Evolutionary conservation across 2,797 vertebrate genomes (phyloP), one percentile per base, ranked within the genome.

Genomic region (Catharus ustulatus): DNA sequence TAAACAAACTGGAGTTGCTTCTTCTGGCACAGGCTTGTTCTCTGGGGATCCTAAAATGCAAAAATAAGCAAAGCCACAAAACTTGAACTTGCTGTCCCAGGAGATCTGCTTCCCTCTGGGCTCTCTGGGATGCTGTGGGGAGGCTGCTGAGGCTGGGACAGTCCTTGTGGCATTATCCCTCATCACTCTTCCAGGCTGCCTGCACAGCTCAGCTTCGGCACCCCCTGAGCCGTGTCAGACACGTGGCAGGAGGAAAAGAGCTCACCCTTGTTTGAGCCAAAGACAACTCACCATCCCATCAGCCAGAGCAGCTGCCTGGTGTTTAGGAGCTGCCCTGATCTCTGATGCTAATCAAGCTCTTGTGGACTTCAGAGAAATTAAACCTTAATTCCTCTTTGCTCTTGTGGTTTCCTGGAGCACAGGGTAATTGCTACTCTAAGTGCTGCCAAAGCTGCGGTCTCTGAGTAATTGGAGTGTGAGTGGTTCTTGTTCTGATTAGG

Each of bases 351-450:
- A 84, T 59, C 5, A 4, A 76, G 88, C 80, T 81, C 61, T 71
- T 46, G 57, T 34, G 86, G 76, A 76, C 90, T 84, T 91, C 11
- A 32, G 88, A 94, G 90, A 87, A 89, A 92, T 71, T 78, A 82
- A 95, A 87, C 63, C 45, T 54, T 85, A 71, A 93, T 87, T 94
- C 92, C 88, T 85, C 48, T 67, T 88, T 62, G 88, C 90, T 91
- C 74, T 87, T 81, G 88, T n/a, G 90, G 96, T 93, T 97, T 95
- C 95, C 94, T 90, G 92, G 93, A 94, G 93, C 91, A 78, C 51
- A 5, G 93, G 80, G 80, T 90, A 86, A 90, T 78, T 73, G 85
- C 92, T 73, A 1, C 34, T 85, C 73, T n/a, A 36, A 76, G 55
- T 1, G 15, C 84, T 95, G 95, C 92, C 93, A 93, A 92, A 74